Conservation (phyloP, 2,113 vertebrate species). For the Monarcha castaneiventris region DNA sequence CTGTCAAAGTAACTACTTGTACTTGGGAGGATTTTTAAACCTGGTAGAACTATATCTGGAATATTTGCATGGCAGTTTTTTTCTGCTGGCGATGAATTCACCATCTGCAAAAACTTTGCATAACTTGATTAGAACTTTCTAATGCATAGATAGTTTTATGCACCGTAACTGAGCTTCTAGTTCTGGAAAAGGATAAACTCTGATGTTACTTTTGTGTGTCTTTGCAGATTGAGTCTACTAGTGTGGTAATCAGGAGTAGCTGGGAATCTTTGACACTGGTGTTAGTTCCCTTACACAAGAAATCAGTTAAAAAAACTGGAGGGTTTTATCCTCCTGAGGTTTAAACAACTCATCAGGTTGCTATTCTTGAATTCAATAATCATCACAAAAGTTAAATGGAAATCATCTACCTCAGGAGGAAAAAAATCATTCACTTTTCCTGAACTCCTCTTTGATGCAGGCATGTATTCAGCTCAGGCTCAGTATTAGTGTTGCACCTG, state of each 20-base stretch:
- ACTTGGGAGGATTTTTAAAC: background rate
- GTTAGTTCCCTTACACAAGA: background rate
- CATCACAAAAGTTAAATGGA: background rate
- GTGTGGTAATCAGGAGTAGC: background rate
- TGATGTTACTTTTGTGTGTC: background rate
- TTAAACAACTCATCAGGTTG: background rate
- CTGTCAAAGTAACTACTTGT: background rate
- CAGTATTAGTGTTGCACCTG: background rate
- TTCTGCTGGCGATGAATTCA: background rate
- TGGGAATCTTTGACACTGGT: background rate
- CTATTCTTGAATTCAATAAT: background rate
- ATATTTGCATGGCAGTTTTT: background rate
- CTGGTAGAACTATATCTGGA: background rate
- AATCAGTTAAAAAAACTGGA: background rate
- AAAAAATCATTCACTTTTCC: background rate
- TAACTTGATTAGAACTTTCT: background rate
- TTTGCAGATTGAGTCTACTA: background rate
- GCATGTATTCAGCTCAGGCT: background rate
- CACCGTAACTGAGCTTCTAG: background rate
- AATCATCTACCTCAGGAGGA: background rate
- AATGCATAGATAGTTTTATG: background rate
- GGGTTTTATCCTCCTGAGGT: background rate
- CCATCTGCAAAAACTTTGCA: background rate
- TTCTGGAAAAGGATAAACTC: background rate
- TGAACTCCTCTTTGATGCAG: background rate